Conservation (phyloP, 2,888 invertebrate genomes). For the Drosophila seclusa region DNA sequence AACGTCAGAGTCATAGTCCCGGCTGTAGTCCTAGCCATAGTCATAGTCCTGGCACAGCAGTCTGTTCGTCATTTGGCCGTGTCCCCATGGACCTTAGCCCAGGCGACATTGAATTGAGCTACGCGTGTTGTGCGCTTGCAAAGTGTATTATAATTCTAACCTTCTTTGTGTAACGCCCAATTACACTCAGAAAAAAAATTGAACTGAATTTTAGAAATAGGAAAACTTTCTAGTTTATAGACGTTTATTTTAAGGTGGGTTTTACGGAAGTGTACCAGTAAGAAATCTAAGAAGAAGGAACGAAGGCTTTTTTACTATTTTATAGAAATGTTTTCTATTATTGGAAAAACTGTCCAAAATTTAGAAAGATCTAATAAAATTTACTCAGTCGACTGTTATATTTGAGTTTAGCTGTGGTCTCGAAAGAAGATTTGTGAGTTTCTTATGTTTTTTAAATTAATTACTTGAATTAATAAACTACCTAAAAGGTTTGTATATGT, state of each 20-base stretch:
- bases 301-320: background rate
- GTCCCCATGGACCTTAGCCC: constrained; percentile 41
- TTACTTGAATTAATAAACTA: no score
- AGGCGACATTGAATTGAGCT: constrained; percentile 7
- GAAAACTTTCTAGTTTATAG: background rate
- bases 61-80: constrained; percentile 20
- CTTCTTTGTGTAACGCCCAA: background rate
- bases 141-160: background rate
- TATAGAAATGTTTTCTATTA: background rate
- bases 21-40: background rate
- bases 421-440: no score
- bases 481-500: no score
- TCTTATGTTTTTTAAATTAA: no score
- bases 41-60: constrained; percentile 4
- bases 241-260: background rate
- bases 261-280: no score
- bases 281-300: background rate
- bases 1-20: background rate
- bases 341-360: background rate
- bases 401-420: no score
- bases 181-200: background rate
- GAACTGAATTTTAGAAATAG: background rate
- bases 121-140: background rate
- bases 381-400: no score
- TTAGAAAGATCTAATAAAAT: no score